These are phyloP conservation scores for Rostratula benghalensis DNA, from an alignment of 2,113 vertebrate genomes.

Conservation along the genomic window DNA sequence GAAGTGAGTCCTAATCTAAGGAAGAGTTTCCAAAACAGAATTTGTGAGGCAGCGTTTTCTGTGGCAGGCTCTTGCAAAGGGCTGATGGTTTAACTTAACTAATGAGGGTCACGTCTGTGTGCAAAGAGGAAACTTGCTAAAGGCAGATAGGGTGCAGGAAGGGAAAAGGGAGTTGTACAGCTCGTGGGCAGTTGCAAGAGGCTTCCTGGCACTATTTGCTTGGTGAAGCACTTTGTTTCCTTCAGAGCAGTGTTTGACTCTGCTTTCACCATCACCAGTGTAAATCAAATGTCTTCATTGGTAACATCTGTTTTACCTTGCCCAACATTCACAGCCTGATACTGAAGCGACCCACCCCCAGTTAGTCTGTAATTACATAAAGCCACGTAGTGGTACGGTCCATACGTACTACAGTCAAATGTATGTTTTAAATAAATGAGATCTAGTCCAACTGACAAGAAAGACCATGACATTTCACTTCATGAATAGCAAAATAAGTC, in stretches of 20 bases:
- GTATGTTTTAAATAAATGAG: not conserved
- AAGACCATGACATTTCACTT: not conserved
- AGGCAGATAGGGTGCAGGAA: slow-evolving; percentile 49
- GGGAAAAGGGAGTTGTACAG: slow-evolving; percentile 37
- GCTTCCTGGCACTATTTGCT: slow-evolving; percentile 43
- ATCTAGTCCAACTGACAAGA: not conserved
- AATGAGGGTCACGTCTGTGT: not conserved
- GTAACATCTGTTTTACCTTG: not conserved
- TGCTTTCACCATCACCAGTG: not conserved
- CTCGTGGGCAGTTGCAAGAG: not conserved
- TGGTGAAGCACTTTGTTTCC: slow-evolving; percentile 21
- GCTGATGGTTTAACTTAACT: slow-evolving; percentile 17
- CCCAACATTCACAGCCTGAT: not conserved
- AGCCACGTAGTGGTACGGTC: fast-evolving
- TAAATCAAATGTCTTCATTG: not conserved
- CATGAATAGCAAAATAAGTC: not conserved
- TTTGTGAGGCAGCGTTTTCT: slow-evolving; percentile 17
- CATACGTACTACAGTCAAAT: not conserved
- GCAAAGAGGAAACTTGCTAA: slow-evolving; percentile 49
- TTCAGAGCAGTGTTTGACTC: not conserved
- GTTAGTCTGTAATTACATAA: not conserved
- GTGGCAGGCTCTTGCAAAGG: not conserved
- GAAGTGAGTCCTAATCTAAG: not conserved
- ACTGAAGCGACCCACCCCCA: not conserved
- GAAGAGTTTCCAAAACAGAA: slow-evolving; percentile 19